Conservation (phyloP, 2,113 vertebrate genomes). For the Cygnus atratus region DNA sequence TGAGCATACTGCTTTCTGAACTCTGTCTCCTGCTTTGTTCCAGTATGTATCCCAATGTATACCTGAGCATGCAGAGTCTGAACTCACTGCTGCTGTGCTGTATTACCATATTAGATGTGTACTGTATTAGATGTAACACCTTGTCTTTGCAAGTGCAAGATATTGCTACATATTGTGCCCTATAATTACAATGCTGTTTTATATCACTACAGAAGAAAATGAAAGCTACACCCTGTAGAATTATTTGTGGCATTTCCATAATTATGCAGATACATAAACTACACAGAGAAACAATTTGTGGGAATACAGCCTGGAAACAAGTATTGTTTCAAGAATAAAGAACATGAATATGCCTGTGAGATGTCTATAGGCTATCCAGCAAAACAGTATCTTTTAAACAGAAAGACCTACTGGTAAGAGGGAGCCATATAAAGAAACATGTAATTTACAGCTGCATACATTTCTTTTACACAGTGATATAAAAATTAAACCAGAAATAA, state of each 20-base stretch:
- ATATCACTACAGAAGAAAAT: conserved; percentile 9
- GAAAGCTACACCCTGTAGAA: conserved; percentile 34
- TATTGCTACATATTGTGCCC: neutral
- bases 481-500: neutral
- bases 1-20: neutral
- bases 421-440: neutral
- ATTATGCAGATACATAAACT: conserved; percentile 17
- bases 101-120: neutral
- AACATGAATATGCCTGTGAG: neutral
- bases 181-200: conserved; percentile 33
- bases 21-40: neutral
- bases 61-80: neutral
- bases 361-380: neutral
- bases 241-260: conserved; percentile 38
- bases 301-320: neutral
- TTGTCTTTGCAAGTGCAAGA: conserved; percentile 53
- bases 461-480: neutral
- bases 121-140: conserved; percentile 23
- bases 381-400: neutral
- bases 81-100: neutral
- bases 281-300: neutral
- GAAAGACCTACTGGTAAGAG: neutral
- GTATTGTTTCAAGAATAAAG: neutral
- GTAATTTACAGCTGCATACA: neutral
- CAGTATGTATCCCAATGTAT: neutral